Evolutionary conservation across 2,797 vertebrate species (phyloP).

Genomic region (Myotis findleyi): DNA sequence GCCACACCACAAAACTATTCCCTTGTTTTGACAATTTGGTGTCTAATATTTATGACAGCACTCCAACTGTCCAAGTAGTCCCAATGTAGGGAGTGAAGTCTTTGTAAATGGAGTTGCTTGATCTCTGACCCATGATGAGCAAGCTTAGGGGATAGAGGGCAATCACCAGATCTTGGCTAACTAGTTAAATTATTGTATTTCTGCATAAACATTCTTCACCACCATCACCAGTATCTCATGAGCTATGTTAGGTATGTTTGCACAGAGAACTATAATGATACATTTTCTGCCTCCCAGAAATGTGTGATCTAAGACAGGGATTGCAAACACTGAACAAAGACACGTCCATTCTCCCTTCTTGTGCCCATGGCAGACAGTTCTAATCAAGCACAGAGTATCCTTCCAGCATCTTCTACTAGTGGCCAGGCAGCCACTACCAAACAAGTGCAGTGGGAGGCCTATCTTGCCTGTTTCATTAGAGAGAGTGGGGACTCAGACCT

Average conservation of each 20-base stretch:
- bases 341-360: background rate
- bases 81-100: background rate
- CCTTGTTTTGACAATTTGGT: constrained; percentile 70
- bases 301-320: background rate
- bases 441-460: background rate
- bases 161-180: background rate
- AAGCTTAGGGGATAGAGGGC: background rate
- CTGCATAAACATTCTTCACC: background rate
- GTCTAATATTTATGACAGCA: constrained; percentile 62
- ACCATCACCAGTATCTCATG: background rate
- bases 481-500: background rate
- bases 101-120: constrained; percentile 33
- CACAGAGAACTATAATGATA: background rate
- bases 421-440: background rate
- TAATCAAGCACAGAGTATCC: background rate
- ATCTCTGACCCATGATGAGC: background rate
- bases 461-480: no score
- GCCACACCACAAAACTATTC: constrained; percentile 54
- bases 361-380: background rate
- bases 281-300: background rate
- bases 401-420: background rate
- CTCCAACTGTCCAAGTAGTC: constrained; percentile 37
- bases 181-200: background rate
- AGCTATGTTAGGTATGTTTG: background rate
- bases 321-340: background rate